Conservation (phyloP, 2,113 vertebrate species). For the Phaethornis superciliosus region DNA sequence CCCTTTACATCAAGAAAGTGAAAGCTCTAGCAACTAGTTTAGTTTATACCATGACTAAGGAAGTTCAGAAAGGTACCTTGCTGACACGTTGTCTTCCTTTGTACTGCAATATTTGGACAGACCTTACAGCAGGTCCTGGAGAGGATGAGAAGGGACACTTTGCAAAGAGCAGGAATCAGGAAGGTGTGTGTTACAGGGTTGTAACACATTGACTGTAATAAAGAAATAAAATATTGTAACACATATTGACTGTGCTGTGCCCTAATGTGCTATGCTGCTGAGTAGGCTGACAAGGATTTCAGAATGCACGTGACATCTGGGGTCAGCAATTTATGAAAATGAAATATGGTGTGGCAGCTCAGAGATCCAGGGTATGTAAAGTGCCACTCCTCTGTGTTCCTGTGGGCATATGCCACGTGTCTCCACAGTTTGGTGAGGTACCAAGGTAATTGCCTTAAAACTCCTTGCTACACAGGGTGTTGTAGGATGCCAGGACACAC, state of each 20-base stretch:
- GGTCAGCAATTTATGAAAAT: conserved; percentile 30
- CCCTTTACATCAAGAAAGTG: not conserved
- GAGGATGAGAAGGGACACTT: not conserved
- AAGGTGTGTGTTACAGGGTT: not conserved
- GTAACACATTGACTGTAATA: not conserved
- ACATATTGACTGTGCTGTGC: not conserved
- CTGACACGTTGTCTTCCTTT: not conserved
- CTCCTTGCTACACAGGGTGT: not conserved
- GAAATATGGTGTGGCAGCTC: conserved; percentile 7
- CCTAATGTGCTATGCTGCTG: not conserved
- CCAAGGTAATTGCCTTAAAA: conserved; percentile 19
- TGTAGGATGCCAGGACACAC: not conserved
- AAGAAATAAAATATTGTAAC: too few species aligned
- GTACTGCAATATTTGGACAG: not conserved
- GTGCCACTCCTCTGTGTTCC: not conserved
- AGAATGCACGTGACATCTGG: not conserved
- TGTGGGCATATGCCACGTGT: not conserved
- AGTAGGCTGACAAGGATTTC: not conserved
- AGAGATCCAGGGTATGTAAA: not conserved
- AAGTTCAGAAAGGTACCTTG: not conserved
- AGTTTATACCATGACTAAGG: not conserved
- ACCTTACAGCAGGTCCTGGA: not conserved
- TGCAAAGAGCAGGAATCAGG: not conserved
- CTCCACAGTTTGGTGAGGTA: not conserved
- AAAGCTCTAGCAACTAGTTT: not conserved